phyloP scores from a whole-genome alignment of 1,140 invertebrate species.

The Cotesia glomerata region DNA sequence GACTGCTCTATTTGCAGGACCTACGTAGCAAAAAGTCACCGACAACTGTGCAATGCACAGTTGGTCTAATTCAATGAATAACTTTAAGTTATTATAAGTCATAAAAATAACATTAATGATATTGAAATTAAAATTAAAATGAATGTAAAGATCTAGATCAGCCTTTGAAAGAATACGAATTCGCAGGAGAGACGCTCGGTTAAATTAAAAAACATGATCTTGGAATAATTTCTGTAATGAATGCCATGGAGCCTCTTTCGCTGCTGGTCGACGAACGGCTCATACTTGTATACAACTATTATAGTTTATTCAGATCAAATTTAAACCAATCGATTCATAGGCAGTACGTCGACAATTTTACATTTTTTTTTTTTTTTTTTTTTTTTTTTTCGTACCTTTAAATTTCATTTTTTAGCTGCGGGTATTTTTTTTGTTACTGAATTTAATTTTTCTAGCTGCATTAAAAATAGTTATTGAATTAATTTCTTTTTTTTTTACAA shows the following conservation, averaged over 20 bases:
- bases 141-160: background rate
- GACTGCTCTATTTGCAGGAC: constrained; percentile 61
- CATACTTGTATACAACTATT: background rate
- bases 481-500: no score
- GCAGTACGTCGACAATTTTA: background rate
- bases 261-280: constrained; percentile 14
- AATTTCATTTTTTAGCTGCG: no score
- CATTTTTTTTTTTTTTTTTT: no score
- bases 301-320: background rate
- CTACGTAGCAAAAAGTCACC: constrained; percentile 55
- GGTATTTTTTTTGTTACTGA: no score
- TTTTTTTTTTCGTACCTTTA: no score
- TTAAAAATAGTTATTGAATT: no score
- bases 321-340: background rate
- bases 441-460: no score
- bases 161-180: background rate
- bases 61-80: constrained; percentile 50
- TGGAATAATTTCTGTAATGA: background rate
- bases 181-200: background rate
- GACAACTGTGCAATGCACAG: constrained; percentile 37
- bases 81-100: constrained; percentile 51
- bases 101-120: constrained; percentile 12
- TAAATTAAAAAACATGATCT: background rate
- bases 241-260: constrained; percentile 11
- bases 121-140: background rate